These are phyloP conservation scores for Acinonyx jubatus DNA, from an alignment of 2,113 vertebrate genomes.

Conservation along the genomic window DNA sequence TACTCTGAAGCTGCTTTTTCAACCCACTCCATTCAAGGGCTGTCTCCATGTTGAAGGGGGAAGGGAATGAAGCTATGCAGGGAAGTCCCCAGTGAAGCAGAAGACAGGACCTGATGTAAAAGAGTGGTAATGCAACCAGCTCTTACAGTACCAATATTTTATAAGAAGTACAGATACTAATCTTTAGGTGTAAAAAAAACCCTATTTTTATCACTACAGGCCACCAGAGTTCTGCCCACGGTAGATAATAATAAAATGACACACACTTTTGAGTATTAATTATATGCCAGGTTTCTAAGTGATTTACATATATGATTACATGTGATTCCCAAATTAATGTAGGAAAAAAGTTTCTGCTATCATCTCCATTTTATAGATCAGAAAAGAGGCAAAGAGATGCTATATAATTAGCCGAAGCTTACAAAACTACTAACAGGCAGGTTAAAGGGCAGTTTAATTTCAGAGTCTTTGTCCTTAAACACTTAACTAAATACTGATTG, in stretches of 20 bases:
- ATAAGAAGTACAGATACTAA: neutral
- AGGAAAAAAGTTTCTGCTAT: neutral
- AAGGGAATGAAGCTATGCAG: neutral
- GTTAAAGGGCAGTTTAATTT: neutral
- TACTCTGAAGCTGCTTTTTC: neutral
- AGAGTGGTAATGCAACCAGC: neutral
- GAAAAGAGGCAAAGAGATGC: neutral
- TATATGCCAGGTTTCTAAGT: neutral
- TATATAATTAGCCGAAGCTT: neutral
- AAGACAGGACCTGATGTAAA: neutral
- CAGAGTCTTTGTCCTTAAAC: neutral
- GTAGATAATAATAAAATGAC: neutral
- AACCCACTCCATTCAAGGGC: neutral
- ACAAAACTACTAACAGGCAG: neutral
- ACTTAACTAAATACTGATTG: neutral
- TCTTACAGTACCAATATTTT: neutral
- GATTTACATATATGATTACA: neutral
- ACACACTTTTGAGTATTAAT: neutral
- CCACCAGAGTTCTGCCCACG: neutral
- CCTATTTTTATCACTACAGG: neutral
- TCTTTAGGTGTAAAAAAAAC: neutral
- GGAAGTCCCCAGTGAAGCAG: neutral
- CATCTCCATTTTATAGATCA: neutral
- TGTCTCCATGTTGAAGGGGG: neutral
- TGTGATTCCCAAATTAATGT: neutral